phyloP scores from a whole-genome alignment of 2,113 vertebrate genomes.

The Rhinopomastus cyanomelas region DNA sequence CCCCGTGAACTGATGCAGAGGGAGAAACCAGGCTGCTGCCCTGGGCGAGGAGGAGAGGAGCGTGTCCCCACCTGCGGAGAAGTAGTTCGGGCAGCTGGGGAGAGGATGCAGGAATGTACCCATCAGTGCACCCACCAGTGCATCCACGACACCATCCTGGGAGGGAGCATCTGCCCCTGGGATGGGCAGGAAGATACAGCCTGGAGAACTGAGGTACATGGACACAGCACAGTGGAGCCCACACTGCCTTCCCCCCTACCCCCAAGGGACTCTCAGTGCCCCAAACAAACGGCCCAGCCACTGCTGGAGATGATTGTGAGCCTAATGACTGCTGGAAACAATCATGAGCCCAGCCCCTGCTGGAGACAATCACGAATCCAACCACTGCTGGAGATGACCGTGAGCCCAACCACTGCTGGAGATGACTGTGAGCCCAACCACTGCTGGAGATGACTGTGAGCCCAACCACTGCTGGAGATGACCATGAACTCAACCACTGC shows the following conservation, averaged over 20 bases:
- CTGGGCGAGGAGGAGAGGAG: background rate
- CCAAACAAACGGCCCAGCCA: background rate
- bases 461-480: accelerated
- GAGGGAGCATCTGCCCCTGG: background rate
- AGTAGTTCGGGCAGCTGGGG: background rate
- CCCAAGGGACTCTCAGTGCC: background rate
- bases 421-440: background rate
- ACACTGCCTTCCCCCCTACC: accelerated
- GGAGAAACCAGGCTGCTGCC: background rate
- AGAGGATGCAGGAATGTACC: background rate
- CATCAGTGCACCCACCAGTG: no score
- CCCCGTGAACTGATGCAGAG: background rate
- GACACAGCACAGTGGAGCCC: accelerated
- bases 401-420: accelerated
- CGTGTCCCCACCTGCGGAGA: background rate
- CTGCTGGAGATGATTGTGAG: accelerated
- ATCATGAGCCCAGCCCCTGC: accelerated
- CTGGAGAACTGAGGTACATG: accelerated
- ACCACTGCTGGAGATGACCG: accelerated
- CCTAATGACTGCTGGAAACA: accelerated
- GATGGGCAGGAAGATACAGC: background rate
- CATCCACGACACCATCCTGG: accelerated
- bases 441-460: accelerated
- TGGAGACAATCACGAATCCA: accelerated
- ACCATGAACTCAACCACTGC: accelerated